Percentiles rank a stretch among this genome's conserved stretches.
phyloP scores from a whole-genome alignment of 1,140 invertebrate genomes.

The Papilio helenus region DNA sequence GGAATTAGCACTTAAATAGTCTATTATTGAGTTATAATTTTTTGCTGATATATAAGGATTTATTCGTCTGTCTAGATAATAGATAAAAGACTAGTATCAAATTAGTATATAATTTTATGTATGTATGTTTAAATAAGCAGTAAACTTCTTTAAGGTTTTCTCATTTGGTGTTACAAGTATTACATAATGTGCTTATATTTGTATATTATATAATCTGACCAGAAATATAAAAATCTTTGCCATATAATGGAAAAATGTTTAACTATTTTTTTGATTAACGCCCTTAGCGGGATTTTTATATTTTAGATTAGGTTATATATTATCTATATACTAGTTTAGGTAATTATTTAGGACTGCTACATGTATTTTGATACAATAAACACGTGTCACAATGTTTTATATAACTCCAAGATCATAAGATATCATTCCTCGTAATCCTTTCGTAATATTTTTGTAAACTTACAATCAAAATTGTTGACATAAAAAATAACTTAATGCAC shows the following conservation, averaged over 20 bases:
- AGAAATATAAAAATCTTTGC: too few relatives aligned
- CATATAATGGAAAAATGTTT: too few relatives aligned
- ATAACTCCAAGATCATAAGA: neutral
- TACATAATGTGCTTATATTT: neutral
- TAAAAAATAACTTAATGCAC: too few relatives aligned
- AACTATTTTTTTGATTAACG: too few relatives aligned
- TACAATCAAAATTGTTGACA: too few relatives aligned
- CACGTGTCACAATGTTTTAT: too few relatives aligned
- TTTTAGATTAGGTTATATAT: neutral
- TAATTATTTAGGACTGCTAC: neutral
- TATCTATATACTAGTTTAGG: too few relatives aligned
- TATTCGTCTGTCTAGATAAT: neutral
- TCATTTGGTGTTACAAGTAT: neutral
- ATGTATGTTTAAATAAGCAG: neutral
- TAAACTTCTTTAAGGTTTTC: neutral
- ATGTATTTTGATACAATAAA: slow-evolving; percentile 2
- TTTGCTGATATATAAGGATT: too few relatives aligned
- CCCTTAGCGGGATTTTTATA: too few relatives aligned
- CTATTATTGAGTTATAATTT: neutral
- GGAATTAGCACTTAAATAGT: neutral
- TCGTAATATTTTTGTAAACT: too few relatives aligned
- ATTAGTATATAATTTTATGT: neutral
- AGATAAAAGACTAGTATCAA: neutral
- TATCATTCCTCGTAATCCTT: too few relatives aligned
- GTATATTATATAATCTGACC: neutral